Evolutionary conservation across 2,113 vertebrate genomes (phyloP).

Genomic region (Cacatua alba): DNA sequence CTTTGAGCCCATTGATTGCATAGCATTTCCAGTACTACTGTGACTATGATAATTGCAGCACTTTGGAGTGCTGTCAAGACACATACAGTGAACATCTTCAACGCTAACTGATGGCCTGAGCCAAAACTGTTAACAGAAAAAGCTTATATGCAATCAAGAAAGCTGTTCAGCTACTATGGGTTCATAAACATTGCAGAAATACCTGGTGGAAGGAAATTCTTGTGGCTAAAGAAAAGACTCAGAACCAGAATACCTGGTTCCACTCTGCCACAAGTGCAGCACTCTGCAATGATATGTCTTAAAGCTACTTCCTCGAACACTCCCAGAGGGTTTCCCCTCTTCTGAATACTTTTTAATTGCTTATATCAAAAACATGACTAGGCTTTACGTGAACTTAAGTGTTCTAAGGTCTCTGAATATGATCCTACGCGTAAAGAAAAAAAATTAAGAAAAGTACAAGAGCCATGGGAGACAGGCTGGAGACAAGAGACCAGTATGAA

Average conservation of each 20-base stretch:
- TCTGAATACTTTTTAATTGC: constrained; percentile 9
- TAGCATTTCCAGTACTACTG: not conserved
- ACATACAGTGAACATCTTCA: not conserved
- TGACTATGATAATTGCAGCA: not conserved
- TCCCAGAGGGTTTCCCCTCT: not conserved
- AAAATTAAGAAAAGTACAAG: not conserved
- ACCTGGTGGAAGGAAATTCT: constrained; percentile 34
- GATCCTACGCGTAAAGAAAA: not conserved
- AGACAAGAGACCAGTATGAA: not conserved
- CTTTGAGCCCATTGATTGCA: not conserved
- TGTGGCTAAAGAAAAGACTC: not conserved
- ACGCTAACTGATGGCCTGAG: not conserved
- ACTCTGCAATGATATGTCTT: not conserved
- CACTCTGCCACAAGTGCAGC: not conserved
- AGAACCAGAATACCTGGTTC: constrained; percentile 53
- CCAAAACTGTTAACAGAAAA: constrained; percentile 2
- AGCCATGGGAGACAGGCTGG: not conserved
- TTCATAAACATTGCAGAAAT: not conserved
- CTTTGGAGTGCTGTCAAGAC: not conserved
- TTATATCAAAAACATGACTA: not conserved
- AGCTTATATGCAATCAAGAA: not conserved
- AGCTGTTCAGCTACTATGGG: not conserved
- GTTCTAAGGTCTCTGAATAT: not conserved
- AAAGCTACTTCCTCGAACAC: not conserved
- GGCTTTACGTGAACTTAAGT: not conserved